Evolutionary conservation across 1,140 invertebrate genomes (phyloP).

Genomic region (Maniola jurtina): DNA sequence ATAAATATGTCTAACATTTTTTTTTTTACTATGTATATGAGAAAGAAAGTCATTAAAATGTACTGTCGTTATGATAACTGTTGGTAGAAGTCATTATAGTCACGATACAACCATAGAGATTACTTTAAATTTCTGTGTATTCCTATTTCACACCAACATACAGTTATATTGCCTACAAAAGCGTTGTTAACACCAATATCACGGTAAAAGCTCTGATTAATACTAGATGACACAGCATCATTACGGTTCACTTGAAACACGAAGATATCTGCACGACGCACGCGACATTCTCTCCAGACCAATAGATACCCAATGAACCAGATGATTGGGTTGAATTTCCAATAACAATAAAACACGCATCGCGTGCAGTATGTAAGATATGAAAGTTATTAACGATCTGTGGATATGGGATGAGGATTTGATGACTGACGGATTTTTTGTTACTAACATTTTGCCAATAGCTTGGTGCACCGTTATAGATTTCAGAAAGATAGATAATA

Average conservation of each 20-base stretch:
- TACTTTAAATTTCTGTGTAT: background rate
- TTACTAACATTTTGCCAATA: constrained; percentile 1
- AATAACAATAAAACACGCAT: constrained; percentile 20
- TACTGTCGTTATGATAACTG: too few relatives aligned
- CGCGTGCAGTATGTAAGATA: constrained; percentile 19
- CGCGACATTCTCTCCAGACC: constrained; percentile 14
- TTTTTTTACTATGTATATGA: too few relatives aligned
- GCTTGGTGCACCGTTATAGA: background rate
- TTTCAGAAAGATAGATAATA: too few relatives aligned
- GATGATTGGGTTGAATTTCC: constrained; percentile 35
- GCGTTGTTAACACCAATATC: constrained; percentile 5
- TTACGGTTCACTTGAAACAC: constrained; percentile 11
- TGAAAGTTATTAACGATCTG: constrained; percentile 12
- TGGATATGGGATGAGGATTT: constrained; percentile 11
- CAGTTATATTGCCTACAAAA: constrained; percentile 6
- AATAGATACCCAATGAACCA: constrained; percentile 28
- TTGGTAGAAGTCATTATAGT: too few relatives aligned
- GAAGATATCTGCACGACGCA: constrained; percentile 18
- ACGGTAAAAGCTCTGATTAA: constrained; percentile 12
- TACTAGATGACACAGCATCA: constrained; percentile 13
- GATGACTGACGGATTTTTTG: constrained; percentile 10
- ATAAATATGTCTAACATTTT: too few relatives aligned
- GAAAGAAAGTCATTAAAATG: too few relatives aligned
- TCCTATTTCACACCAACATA: background rate
- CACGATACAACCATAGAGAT: too few relatives aligned